A percentile compares a stretch with the other conserved stretches of the same genome.
Conservation (phyloP, 2,888 invertebrate genomes). For the Apodemia duryi region DNA sequence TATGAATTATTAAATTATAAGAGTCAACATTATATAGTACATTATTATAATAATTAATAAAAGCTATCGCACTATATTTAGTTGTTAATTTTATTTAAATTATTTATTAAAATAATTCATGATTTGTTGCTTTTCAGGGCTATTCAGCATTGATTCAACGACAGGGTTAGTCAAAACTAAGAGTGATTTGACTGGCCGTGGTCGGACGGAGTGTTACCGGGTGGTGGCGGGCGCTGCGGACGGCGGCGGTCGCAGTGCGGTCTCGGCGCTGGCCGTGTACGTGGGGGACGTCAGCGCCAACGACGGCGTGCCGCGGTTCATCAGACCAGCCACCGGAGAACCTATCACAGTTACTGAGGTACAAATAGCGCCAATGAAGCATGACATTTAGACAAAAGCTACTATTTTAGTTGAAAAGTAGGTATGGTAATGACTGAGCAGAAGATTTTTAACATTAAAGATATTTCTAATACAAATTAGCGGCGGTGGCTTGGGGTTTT, state of each 20-base stretch:
- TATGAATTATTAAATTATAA: no score
- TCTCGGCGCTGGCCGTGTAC: slow-evolving; percentile 81
- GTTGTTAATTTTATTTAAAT: no score
- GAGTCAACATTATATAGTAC: no score
- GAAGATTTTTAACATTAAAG: no score
- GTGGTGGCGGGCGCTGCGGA: slow-evolving; percentile 84
- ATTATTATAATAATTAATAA: no score
- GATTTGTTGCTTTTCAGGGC: slow-evolving; percentile 54
- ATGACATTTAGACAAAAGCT: no score
- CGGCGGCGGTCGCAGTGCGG: slow-evolving; percentile 82
- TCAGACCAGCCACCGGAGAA: slow-evolving; percentile 84
- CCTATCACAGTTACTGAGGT: slow-evolving; percentile 85
- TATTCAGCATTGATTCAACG: slow-evolving; percentile 82
- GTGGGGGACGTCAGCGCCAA: slow-evolving; percentile 90
- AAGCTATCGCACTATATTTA: no score
- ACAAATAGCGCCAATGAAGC: neutral
- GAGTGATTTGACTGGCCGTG: slow-evolving; percentile 85
- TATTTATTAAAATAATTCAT: neutral
- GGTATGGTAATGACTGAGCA: no score
- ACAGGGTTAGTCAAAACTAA: slow-evolving; percentile 85
- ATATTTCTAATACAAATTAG: no score
- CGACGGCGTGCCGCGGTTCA: slow-evolving; percentile 88
- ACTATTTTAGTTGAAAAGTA: no score
- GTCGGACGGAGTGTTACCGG: slow-evolving; percentile 85
- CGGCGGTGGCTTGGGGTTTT: no score